These are phyloP conservation scores for Bolborhynchus lineola DNA, from an alignment of 2,113 vertebrate genomes.

Conservation along the genomic window DNA sequence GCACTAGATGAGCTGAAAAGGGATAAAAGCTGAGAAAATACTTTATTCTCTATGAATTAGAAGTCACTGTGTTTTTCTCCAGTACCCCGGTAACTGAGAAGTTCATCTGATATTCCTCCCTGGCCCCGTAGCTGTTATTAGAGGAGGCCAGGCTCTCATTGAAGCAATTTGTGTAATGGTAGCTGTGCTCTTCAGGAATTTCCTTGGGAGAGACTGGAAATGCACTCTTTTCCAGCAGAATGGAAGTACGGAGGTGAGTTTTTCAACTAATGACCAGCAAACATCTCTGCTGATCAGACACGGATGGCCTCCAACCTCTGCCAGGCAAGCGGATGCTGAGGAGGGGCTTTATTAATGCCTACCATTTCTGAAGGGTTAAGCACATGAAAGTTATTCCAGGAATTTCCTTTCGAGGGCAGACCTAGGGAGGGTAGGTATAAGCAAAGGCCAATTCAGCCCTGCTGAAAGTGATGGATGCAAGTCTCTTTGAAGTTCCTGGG, in stretches of 20 bases:
- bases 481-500: slow-evolving; percentile 42
- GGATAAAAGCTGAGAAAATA: not conserved
- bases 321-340: slow-evolving; percentile 36
- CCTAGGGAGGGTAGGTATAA: slow-evolving; percentile 48
- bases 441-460: slow-evolving; percentile 14
- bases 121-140: slow-evolving; percentile 49
- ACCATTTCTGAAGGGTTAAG: slow-evolving; percentile 50
- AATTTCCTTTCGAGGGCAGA: slow-evolving; percentile 58
- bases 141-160: slow-evolving; percentile 55
- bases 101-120: slow-evolving; percentile 9
- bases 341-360: slow-evolving; percentile 48
- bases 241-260: not conserved
- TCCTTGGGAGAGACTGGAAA: slow-evolving; percentile 45
- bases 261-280: slow-evolving; percentile 4
- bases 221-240: slow-evolving; percentile 25
- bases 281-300: not conserved
- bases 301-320: slow-evolving; percentile 43
- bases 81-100: slow-evolving; percentile 11
- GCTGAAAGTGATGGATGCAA: slow-evolving; percentile 27
- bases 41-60: not conserved
- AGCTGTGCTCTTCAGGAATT: slow-evolving; percentile 47
- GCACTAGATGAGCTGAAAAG: not conserved
- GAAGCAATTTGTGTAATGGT: slow-evolving; percentile 72
- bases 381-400: slow-evolving; percentile 58
- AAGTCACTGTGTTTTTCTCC: not conserved